Percentiles rank a stretch among this genome's conserved stretches.
These are phyloP conservation scores for Caenorhabditis zanzibari DNA, from an alignment of 2,888 invertebrate genomes.

Conservation along the genomic window DNA sequence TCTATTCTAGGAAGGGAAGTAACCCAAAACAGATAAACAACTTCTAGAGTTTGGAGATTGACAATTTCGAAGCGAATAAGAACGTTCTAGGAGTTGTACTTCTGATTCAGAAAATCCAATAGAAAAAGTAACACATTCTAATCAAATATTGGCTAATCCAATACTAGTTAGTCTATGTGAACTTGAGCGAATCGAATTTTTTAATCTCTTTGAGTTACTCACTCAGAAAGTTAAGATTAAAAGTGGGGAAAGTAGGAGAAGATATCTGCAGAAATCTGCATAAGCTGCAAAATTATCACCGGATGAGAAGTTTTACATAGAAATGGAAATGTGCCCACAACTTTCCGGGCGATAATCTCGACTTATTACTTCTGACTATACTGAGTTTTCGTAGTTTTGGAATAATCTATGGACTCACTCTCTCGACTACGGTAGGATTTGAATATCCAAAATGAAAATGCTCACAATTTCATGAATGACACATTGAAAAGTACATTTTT, in stretches of 20 bases:
- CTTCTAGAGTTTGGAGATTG: not conserved
- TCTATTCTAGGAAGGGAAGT: not conserved
- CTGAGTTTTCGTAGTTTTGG: not conserved
- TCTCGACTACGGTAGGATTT: not conserved
- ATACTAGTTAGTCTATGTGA: not conserved
- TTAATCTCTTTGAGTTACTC: not conserved
- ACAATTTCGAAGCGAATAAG: not conserved
- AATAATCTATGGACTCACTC: not conserved
- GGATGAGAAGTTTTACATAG: constrained; percentile 18
- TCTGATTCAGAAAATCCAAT: not conserved
- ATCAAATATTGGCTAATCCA: not conserved
- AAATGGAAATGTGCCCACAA: not conserved
- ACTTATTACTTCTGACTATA: constrained; percentile 1
- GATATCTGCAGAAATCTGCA: not conserved
- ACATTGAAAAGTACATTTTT: not conserved
- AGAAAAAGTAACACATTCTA: not conserved
- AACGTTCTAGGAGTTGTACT: not conserved
- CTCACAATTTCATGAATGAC: not conserved
- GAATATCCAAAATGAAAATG: not conserved
- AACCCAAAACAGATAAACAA: not conserved
- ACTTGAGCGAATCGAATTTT: not conserved
- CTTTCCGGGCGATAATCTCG: not conserved
- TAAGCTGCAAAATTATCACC: constrained; percentile 7
- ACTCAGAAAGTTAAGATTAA: constrained; percentile 15
- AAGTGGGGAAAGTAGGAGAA: constrained; percentile 12